phyloP scores from a whole-genome alignment of 1,140 invertebrate species.

The Drosophila guanche region DNA sequence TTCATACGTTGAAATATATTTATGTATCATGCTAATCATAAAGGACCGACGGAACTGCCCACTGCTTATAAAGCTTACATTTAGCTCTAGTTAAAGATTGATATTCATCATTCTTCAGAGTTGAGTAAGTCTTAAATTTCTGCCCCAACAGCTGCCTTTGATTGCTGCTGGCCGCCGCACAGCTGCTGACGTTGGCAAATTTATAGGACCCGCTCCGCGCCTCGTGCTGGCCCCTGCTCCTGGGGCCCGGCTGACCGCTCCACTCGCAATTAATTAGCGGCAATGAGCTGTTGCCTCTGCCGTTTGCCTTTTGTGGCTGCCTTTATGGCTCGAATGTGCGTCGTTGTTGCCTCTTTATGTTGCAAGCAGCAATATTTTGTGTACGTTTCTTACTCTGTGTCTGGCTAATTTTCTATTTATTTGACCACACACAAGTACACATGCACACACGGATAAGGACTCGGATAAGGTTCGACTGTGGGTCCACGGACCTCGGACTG shows the following conservation, averaged over 20 bases:
- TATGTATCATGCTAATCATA: too few relatives aligned
- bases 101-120: slow-evolving; percentile 11
- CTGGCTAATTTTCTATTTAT: slow-evolving; percentile 81
- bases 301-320: slow-evolving; percentile 22
- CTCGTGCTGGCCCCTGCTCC: slow-evolving; percentile 8
- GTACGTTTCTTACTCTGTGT: slow-evolving; percentile 67
- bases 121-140: slow-evolving; percentile 41
- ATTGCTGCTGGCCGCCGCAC: slow-evolving; percentile 10
- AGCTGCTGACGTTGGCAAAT: slow-evolving; percentile 43
- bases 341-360: slow-evolving; percentile 52
- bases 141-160: slow-evolving; percentile 2
- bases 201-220: slow-evolving; percentile 20
- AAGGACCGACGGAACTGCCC: too few relatives aligned
- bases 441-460: slow-evolving; percentile 30
- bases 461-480: slow-evolving; percentile 17
- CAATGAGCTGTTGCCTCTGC: slow-evolving; percentile 72
- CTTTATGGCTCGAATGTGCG: slow-evolving; percentile 68
- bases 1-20: too few relatives aligned
- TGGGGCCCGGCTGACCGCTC: slow-evolving; percentile 59
- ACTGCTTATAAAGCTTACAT: background rate
- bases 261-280: slow-evolving; percentile 75
- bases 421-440: slow-evolving; percentile 69
- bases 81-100: too few relatives aligned
- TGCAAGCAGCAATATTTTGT: slow-evolving; percentile 60
- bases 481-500: background rate